A percentile compares a stretch with the other conserved stretches of the same genome.
Evolutionary conservation across 2,113 vertebrate species (phyloP).

Genomic region (Benitochromis conjunctus): DNA sequence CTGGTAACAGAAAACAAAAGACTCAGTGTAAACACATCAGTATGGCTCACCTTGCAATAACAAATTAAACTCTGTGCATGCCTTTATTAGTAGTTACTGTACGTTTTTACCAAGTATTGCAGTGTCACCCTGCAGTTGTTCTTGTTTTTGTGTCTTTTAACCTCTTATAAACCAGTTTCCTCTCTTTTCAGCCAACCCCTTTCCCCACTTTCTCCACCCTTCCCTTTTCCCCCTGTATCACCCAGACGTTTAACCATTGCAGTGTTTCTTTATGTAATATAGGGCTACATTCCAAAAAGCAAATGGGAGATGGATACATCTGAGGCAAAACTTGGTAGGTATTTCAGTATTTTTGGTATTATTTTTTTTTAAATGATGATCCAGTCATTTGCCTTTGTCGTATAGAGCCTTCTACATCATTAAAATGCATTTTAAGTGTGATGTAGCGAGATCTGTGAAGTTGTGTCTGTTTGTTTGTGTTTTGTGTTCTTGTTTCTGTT

Average conservation of each 20-base stretch:
- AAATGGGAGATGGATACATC: slow-evolving; percentile 99
- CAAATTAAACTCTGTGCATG: slow-evolving; percentile 33
- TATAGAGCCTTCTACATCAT: not conserved
- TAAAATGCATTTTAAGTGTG: not conserved
- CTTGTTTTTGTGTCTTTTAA: slow-evolving; percentile 1
- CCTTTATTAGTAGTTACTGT: not conserved
- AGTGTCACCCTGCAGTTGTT: slow-evolving; percentile 19
- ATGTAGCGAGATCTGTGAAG: not conserved
- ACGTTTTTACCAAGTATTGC: not conserved
- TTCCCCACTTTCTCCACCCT: slow-evolving; percentile 31
- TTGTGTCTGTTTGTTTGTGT: not conserved
- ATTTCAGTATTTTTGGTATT: slow-evolving; percentile 21
- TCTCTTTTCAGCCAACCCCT: slow-evolving; percentile 47
- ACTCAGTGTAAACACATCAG: not conserved
- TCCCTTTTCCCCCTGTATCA: slow-evolving; percentile 8
- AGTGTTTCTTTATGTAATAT: slow-evolving; percentile 92
- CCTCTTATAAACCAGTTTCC: slow-evolving; percentile 43
- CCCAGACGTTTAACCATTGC: slow-evolving; percentile 82
- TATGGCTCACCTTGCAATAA: not conserved
- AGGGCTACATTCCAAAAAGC: slow-evolving; percentile 99
- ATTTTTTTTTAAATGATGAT: not conserved
- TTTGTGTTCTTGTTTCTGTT: not conserved
- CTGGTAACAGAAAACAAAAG: not conserved
- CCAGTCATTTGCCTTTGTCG: not conserved
- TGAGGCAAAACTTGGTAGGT: slow-evolving; percentile 98